These are phyloP conservation scores for Australoheros facetus DNA, from an alignment of 2,797 vertebrate genomes.

Conservation along the genomic window DNA sequence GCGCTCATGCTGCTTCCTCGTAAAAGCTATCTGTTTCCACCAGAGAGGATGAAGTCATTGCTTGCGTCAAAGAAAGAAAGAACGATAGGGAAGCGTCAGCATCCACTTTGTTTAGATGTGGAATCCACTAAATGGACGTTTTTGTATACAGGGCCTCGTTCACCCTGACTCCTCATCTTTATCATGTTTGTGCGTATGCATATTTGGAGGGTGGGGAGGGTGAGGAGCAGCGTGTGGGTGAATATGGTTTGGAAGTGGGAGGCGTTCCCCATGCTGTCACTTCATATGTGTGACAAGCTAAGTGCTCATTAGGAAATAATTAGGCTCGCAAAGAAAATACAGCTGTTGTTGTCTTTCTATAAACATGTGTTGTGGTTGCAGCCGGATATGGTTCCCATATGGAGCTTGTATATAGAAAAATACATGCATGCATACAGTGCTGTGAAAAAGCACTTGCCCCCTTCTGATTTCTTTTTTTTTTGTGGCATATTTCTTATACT, in stretches of 20 bases:
- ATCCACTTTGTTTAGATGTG: constrained; percentile 54
- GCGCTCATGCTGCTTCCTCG: neutral
- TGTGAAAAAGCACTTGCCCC: neutral
- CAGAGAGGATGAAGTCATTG: constrained; percentile 52
- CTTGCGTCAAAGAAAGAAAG: neutral
- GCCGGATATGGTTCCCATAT: constrained; percentile 49
- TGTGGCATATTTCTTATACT: neutral
- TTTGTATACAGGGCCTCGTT: constrained; percentile 51
- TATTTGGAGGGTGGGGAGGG: neutral
- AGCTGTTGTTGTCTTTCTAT: constrained; percentile 54
- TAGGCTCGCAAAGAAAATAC: constrained; percentile 65
- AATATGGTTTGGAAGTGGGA: constrained; percentile 26
- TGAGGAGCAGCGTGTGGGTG: neutral
- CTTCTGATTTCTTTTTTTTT: neutral
- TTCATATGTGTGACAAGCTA: constrained; percentile 53
- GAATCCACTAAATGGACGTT: constrained; percentile 38
- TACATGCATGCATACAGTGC: neutral
- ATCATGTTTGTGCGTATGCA: constrained; percentile 1
- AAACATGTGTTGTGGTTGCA: constrained; percentile 20
- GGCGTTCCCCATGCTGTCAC: constrained; percentile 4
- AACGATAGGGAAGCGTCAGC: constrained; percentile 28
- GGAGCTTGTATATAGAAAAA: constrained; percentile 19
- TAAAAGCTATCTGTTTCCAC: constrained; percentile 37
- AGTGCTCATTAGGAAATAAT: constrained; percentile 66
- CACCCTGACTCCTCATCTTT: constrained; percentile 6